A percentile compares a stretch with the other conserved stretches of the same genome.
phyloP scores from a whole-genome alignment of 1,140 invertebrate genomes.

The Anastatus disparis region DNA sequence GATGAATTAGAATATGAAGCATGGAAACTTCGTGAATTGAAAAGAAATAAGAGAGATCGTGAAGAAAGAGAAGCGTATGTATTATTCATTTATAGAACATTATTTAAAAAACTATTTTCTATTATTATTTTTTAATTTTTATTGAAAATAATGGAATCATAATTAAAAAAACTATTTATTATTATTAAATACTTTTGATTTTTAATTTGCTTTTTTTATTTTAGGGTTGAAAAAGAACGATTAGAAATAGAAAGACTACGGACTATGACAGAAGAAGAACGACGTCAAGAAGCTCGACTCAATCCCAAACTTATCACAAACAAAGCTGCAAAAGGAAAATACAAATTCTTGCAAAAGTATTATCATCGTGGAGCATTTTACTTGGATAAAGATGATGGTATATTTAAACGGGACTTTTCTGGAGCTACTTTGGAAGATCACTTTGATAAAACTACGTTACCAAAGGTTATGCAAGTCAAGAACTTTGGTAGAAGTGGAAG shows the following conservation, averaged over 20 bases:
- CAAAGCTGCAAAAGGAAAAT: slow-evolving; percentile 97
- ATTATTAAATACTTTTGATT: slow-evolving; percentile 35
- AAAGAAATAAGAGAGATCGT: slow-evolving; percentile 93
- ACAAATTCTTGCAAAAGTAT: slow-evolving; percentile 99
- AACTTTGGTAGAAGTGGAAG: slow-evolving; percentile 98
- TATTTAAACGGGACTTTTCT: slow-evolving; percentile 95
- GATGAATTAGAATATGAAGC: slow-evolving; percentile 97
- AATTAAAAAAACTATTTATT: slow-evolving; percentile 31
- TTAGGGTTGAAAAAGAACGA: slow-evolving; percentile 84
- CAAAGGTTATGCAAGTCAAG: slow-evolving; percentile 99
- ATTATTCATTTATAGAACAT: slow-evolving; percentile 29
- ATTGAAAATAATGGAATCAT: slow-evolving; percentile 14
- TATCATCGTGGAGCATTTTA: slow-evolving; percentile 99
- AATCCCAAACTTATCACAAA: slow-evolving; percentile 96
- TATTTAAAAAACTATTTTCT: slow-evolving; percentile 1
- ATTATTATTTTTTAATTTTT: too few species aligned
- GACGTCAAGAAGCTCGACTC: slow-evolving; percentile 85
- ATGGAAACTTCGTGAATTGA: slow-evolving; percentile 97
- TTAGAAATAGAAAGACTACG: slow-evolving; percentile 91
- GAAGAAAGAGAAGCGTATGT: slow-evolving; percentile 92
- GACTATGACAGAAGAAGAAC: slow-evolving; percentile 97
- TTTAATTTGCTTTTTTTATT: slow-evolving; percentile 39
- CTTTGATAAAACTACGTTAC: slow-evolving; percentile 98
- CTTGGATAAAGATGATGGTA: slow-evolving; percentile 92
- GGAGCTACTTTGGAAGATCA: slow-evolving; percentile 98